Percentiles rank a stretch among this genome's conserved stretches.
Evolutionary conservation across 1,140 invertebrate species (phyloP).

Genomic region (Mizuhopecten yessoensis): DNA sequence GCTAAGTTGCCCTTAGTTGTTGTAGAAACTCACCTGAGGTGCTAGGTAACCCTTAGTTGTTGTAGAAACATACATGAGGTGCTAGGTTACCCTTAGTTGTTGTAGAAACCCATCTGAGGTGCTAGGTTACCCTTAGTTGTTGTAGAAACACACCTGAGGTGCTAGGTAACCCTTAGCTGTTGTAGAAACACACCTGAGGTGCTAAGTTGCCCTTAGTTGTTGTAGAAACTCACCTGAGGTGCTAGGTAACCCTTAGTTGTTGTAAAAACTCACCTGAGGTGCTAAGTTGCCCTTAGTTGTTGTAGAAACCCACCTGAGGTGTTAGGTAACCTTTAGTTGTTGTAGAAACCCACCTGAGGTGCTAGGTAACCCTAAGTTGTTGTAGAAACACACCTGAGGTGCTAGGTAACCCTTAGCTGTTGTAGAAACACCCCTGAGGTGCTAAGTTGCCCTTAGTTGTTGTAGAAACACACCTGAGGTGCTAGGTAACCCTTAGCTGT

Average conservation of each 20-base stretch:
- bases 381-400: no score
- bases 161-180: neutral
- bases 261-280: neutral
- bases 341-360: neutral
- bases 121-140: neutral
- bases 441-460: no score
- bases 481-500: neutral
- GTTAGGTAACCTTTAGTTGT: neutral
- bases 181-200: no score
- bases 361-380: neutral
- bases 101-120: neutral
- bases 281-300: neutral
- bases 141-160: neutral
- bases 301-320: neutral
- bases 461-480: neutral
- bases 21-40: neutral
- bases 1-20: no score
- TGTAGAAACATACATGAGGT: no score
- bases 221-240: no score
- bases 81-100: no score
- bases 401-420: no score
- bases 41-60: no score
- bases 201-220: no score
- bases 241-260: no score
- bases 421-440: no score